Conservation (phyloP, 2,888 invertebrate species). For the Rhopalosiphum nymphaeae region DNA sequence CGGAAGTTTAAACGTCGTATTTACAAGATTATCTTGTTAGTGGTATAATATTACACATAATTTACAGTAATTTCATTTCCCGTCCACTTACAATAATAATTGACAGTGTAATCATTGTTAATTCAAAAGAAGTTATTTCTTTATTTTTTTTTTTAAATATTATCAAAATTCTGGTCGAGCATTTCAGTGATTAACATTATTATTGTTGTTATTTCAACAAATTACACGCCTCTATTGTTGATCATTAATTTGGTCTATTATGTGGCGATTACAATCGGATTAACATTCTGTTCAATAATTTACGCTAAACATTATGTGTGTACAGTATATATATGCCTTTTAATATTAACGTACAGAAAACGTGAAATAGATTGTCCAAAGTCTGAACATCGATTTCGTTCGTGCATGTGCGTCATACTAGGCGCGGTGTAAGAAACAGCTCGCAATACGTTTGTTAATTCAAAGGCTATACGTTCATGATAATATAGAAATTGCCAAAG, state of each 20-base stretch:
- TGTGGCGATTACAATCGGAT: not conserved
- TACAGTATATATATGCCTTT: not conserved
- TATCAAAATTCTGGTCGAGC: not conserved
- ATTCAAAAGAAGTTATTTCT: not conserved
- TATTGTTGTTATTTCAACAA: not conserved
- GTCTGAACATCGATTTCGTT: not conserved
- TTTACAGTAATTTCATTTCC: not conserved
- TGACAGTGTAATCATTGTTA: not conserved
- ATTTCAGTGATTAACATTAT: not conserved
- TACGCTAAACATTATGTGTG: not conserved
- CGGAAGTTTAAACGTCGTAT: not conserved
- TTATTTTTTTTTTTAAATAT: not conserved
- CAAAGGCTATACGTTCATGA: constrained; percentile 6
- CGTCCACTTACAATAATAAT: not conserved
- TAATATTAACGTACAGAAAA: too few relatives aligned
- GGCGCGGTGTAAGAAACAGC: not conserved
- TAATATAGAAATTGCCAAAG: constrained; percentile 1
- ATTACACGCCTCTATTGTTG: not conserved
- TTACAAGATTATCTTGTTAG: not conserved
- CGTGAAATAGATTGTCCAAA: not conserved
- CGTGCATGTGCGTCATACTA: not conserved
- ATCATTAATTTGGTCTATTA: not conserved
- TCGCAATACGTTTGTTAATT: constrained; percentile 12
- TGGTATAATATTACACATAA: not conserved
- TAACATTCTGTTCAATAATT: not conserved